Evolutionary conservation across 1,140 invertebrate genomes (phyloP).

Genomic region (Muscidifurax raptorellus): DNA sequence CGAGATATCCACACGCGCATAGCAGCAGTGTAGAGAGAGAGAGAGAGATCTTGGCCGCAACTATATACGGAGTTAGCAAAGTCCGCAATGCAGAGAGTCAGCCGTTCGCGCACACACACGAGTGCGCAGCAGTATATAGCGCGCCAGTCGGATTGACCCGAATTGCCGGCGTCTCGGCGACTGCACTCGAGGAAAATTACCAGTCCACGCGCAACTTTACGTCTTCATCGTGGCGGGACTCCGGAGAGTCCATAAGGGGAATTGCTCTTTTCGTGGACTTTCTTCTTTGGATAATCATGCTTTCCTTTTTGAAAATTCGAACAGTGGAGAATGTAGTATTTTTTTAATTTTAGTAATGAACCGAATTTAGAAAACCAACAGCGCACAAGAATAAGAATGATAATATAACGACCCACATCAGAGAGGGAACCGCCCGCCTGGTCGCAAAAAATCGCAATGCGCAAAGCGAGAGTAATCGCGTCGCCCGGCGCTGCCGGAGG

Average conservation of each 20-base stretch:
- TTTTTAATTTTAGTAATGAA: no score
- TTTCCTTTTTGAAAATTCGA: no score
- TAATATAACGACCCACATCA: background rate
- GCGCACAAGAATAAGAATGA: no score
- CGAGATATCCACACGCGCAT: background rate
- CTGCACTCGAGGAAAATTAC: background rate
- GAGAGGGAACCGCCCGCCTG: background rate
- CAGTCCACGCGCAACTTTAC: background rate
- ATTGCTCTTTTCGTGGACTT: no score
- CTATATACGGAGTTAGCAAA: background rate
- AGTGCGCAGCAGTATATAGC: background rate
- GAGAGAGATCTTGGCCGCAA: background rate
- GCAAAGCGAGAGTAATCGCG: background rate
- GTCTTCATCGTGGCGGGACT: background rate
- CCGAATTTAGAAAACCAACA: no score
- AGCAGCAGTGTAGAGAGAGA: no score
- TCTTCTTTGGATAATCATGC: no score
- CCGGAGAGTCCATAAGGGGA: no score
- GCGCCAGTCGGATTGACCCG: conserved; percentile 17
- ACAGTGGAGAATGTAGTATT: no score
- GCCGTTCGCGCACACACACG: background rate
- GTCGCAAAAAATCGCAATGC: background rate
- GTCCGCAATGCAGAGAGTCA: background rate
- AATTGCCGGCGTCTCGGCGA: conserved; percentile 13
- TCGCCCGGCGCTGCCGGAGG: background rate